These are phyloP conservation scores for Platerodrilus igneus DNA, from an alignment of 2,888 invertebrate genomes.

Conservation along the genomic window DNA sequence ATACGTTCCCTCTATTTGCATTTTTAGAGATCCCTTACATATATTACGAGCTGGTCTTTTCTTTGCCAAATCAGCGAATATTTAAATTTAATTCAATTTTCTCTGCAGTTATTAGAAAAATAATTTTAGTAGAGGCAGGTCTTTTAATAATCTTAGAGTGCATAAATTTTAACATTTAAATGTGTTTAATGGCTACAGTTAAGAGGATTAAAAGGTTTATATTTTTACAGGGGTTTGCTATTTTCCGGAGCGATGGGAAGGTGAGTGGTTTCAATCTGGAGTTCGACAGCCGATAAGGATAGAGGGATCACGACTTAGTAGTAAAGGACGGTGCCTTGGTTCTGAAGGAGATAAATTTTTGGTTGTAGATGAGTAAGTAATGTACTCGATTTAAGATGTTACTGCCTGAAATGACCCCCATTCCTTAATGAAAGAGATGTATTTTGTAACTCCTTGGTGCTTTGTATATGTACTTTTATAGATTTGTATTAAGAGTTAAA, in stretches of 20 bases:
- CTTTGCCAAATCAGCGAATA: slow-evolving; percentile 7
- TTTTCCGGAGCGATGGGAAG: slow-evolving; percentile 81
- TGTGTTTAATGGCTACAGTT: no score
- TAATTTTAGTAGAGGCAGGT: no score
- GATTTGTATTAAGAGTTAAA: no score
- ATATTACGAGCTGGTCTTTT: slow-evolving; percentile 11
- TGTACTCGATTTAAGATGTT: no score
- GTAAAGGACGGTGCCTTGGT: slow-evolving; percentile 79
- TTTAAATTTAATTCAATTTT: background rate
- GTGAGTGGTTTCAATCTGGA: slow-evolving; percentile 88
- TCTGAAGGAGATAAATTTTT: slow-evolving; percentile 85
- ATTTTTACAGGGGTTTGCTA: slow-evolving; percentile 64
- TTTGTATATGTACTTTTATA: no score
- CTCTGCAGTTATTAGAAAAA: no score
- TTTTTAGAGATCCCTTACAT: slow-evolving; percentile 16
- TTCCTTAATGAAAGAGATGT: no score
- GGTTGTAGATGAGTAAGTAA: slow-evolving; percentile 82
- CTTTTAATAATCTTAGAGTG: no score
- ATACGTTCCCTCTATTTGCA: slow-evolving; percentile 19
- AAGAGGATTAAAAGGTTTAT: no score
- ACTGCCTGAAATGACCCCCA: no score
- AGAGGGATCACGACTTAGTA: slow-evolving; percentile 75
- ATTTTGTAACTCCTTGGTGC: no score
- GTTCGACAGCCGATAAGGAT: slow-evolving; percentile 81
- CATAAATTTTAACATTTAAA: no score